Evolutionary conservation across 1,140 invertebrate species (phyloP).

Genomic region (Conus ventricosus): DNA sequence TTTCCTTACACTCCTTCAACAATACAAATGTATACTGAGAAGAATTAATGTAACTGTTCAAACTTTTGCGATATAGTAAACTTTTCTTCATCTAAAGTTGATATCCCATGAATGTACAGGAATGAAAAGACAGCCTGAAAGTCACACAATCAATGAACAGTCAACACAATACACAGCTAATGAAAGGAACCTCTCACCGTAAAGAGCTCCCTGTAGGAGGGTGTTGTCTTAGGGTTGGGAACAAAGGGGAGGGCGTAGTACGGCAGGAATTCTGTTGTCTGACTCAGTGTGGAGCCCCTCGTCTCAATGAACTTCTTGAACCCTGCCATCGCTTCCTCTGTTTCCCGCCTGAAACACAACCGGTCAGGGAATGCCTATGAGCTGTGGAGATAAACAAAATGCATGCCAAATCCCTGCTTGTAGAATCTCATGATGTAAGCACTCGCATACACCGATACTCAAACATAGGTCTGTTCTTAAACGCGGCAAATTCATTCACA

Average conservation of each 20-base stretch:
- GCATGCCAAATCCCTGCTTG: not conserved
- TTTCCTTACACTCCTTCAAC: too few species aligned
- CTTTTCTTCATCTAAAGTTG: too few species aligned
- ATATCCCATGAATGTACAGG: too few species aligned
- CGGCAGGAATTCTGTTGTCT: slow-evolving; percentile 78
- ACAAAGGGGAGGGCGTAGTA: slow-evolving; percentile 80
- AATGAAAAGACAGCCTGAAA: too few species aligned
- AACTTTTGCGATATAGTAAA: too few species aligned
- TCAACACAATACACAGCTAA: too few species aligned
- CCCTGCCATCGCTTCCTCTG: slow-evolving; percentile 74
- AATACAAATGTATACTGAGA: too few species aligned
- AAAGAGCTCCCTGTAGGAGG: slow-evolving; percentile 78
- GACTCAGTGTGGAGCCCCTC: slow-evolving; percentile 76
- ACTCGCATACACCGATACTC: too few species aligned
- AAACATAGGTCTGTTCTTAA: too few species aligned
- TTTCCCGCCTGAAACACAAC: slow-evolving; percentile 51
- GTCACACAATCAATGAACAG: too few species aligned
- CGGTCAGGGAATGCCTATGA: not conserved
- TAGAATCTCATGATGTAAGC: too few species aligned
- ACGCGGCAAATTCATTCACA: not conserved
- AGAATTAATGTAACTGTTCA: too few species aligned
- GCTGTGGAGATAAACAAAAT: not conserved
- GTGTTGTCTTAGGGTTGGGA: slow-evolving; percentile 77
- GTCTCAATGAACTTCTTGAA: slow-evolving; percentile 78
- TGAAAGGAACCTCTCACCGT: slow-evolving; percentile 66